A percentile compares a stretch with the other conserved stretches of the same genome.
Conservation (phyloP, 1,140 invertebrate species). For the Tetragonula clypearis region DNA sequence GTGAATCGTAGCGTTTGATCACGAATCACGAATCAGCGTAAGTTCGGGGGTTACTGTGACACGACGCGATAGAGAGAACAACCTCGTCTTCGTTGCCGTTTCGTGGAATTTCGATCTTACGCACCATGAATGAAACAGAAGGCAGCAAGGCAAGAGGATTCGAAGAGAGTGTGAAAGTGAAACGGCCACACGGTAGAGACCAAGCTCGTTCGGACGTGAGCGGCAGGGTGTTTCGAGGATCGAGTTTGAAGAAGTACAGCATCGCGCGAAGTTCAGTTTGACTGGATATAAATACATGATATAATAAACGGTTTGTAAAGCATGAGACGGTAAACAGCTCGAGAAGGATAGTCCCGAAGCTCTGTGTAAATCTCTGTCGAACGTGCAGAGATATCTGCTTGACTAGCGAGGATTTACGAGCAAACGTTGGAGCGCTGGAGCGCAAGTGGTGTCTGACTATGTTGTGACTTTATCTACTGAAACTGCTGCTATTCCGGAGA, state of each 20-base stretch:
- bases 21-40: neutral
- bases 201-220: neutral
- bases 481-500: neutral
- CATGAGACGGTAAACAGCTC: neutral
- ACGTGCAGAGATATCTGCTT: neutral
- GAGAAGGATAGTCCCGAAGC: too few relatives aligned
- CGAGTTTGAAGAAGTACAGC: too few relatives aligned
- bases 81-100: slow-evolving; percentile 30
- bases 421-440: neutral
- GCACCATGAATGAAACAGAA: neutral
- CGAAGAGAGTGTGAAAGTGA: slow-evolving; percentile 21
- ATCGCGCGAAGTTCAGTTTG: neutral
- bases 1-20: neutral
- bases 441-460: slow-evolving; percentile 18
- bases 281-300: neutral
- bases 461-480: slow-evolving; percentile 31
- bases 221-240: neutral
- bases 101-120: neutral
- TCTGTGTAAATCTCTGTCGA: neutral
- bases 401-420: neutral
- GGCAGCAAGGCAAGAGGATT: neutral
- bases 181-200: neutral
- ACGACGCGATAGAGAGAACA: neutral
- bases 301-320: neutral
- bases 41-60: neutral